Conservation (phyloP, 2,888 invertebrate genomes). For the Drosophila merina region DNA sequence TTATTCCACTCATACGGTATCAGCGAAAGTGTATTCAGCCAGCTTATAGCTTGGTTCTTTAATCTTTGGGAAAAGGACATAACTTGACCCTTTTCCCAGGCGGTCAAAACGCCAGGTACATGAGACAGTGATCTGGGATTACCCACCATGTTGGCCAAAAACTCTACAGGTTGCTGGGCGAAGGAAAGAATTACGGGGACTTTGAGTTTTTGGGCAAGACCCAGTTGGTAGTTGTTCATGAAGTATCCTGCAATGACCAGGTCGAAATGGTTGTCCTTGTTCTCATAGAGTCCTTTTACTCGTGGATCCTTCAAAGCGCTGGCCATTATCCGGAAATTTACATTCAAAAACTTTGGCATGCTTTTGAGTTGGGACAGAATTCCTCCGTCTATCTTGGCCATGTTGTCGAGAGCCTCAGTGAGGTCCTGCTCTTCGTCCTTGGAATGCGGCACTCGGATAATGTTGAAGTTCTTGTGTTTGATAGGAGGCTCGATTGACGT, state of each 20-base stretch:
- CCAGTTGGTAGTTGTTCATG: constrained; percentile 44
- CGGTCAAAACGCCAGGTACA: constrained; percentile 59
- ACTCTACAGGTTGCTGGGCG: constrained; percentile 41
- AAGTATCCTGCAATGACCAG: constrained; percentile 81
- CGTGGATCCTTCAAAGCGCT: constrained; percentile 59
- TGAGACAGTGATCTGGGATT: constrained; percentile 68
- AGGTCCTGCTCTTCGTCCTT: constrained; percentile 41
- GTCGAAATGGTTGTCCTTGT: constrained; percentile 73
- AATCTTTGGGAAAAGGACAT: constrained; percentile 61
- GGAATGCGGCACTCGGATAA: constrained; percentile 62
- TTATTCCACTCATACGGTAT: constrained; percentile 19
- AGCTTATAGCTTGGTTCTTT: constrained; percentile 14
- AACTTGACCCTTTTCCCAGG: constrained; percentile 24
- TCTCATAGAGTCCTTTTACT: constrained; percentile 70
- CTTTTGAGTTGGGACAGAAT: constrained; percentile 22
- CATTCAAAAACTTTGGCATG: constrained; percentile 21
- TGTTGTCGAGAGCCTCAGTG: constrained; percentile 26
- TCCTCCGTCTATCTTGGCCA: constrained; percentile 54
- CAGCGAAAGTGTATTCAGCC: neutral
- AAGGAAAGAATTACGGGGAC: constrained; percentile 70
- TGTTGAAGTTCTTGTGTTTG: constrained; percentile 56
- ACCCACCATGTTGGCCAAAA: constrained; percentile 61
- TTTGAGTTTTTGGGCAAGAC: constrained; percentile 68
- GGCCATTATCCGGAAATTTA: constrained; percentile 45
- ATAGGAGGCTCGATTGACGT: constrained; percentile 65